These are phyloP conservation scores for Aphelenchoides fujianensis DNA, from an alignment of 1,140 invertebrate genomes.

Conservation along the genomic window DNA sequence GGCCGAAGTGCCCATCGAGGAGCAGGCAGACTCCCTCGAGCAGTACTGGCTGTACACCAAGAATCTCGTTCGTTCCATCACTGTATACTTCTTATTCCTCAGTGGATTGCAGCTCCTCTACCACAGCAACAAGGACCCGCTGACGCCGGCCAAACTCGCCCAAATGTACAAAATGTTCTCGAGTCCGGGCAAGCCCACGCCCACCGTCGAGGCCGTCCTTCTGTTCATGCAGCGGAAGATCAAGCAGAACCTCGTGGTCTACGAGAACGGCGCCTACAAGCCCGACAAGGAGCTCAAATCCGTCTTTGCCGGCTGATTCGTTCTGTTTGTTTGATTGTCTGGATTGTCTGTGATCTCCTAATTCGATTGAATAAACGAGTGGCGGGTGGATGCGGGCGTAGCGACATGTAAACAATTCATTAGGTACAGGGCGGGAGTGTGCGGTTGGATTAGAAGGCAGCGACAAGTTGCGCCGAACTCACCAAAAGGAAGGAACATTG, in stretches of 20 bases:
- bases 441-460: too few relatives aligned
- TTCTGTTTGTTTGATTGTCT: too few relatives aligned
- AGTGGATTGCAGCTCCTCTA: slow-evolving; percentile 8
- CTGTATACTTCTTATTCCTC: slow-evolving; percentile 14
- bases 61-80: slow-evolving; percentile 69
- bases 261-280: slow-evolving; percentile 55
- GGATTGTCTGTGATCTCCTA: too few relatives aligned
- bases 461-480: too few relatives aligned
- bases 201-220: slow-evolving; percentile 45
- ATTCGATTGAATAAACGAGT: too few relatives aligned
- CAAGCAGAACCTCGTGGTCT: slow-evolving; percentile 37
- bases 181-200: slow-evolving; percentile 41
- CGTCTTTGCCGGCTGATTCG: too few relatives aligned
- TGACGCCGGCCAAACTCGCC: slow-evolving; percentile 37
- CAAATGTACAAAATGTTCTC: slow-evolving; percentile 46
- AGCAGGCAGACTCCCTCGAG: slow-evolving; percentile 86
- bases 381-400: too few relatives aligned
- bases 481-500: too few relatives aligned
- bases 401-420: too few relatives aligned
- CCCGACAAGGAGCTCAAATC: slow-evolving; percentile 40
- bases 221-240: slow-evolving; percentile 56
- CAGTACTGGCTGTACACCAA: slow-evolving; percentile 73
- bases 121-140: slow-evolving; percentile 15
- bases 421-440: too few relatives aligned
- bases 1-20: slow-evolving; percentile 79